Base-by-base conservation (phyloP, 2,888 invertebrate species). In the Drosophila gaucha region DNA sequence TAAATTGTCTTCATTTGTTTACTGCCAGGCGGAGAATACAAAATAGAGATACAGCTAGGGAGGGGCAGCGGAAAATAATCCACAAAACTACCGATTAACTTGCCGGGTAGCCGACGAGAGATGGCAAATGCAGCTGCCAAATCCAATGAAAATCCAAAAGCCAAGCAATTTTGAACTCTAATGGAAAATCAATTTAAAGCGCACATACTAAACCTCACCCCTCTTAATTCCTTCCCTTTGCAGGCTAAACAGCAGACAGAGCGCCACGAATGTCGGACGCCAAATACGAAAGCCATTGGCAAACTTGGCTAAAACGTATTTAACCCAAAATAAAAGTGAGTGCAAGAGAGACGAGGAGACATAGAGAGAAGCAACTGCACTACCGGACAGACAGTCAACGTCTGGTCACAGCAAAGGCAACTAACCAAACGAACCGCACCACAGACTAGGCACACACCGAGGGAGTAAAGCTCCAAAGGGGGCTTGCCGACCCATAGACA, bases 121-220 rank as follows among this genome's bases (percentile, higher is more conserved):
- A 41, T 55, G 57, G 63, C 64, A 35, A 59, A 16, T 67, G 72
- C 80, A 83, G 80, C 77, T 84, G 87, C 85, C 87, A 84, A 84
- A 86, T 84, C 82, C 80, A 82, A 86, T 86, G 87, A 84, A 84
- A 84, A 82, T 84, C 80, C 68, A 74, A 84, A 77, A 80, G 79
- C 83, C 73, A 88, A 78, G 86, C 86, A 84, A 86, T 83, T 84
- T 85, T 79, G 71, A 88, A 77, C 84, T 78, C 77, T 88, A 84
- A 84, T 88, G 87, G 88, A 88, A 88, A 84, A 88, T 84, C 88
- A 83, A 88, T 84, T 86, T 86, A 77, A 83, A 83, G 84, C 74
- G 60, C 66, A 76, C 64, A 78, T 70, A 64, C 63, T 69, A 78
- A 73, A 26, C 26, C 10, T 33, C 12, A 16, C 22, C 24, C 44